These are phyloP conservation scores for Gobionotothen gibberifrons DNA, from an alignment of 2,797 vertebrate genomes.

Conservation along the genomic window DNA sequence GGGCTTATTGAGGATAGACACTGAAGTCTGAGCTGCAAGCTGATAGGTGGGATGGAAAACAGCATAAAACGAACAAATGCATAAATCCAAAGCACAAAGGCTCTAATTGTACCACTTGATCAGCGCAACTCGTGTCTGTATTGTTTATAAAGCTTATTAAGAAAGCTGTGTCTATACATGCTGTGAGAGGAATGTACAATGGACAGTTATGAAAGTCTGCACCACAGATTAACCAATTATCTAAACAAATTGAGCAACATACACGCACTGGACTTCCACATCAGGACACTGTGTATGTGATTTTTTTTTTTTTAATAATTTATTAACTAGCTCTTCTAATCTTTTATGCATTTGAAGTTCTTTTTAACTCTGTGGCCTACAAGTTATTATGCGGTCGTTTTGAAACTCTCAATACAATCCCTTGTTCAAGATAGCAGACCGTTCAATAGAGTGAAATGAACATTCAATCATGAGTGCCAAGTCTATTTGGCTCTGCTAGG, in stretches of 20 bases:
- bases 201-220: neutral
- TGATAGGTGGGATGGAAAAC: slow-evolving; percentile 74
- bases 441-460: slow-evolving; percentile 37
- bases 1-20: slow-evolving; percentile 76
- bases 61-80: slow-evolving; percentile 70
- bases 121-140: slow-evolving; percentile 49
- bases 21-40: slow-evolving; percentile 76
- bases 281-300: neutral
- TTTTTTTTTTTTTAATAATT: neutral
- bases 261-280: neutral
- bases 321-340: neutral
- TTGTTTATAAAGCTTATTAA: slow-evolving; percentile 58
- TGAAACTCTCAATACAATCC: neutral
- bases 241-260: neutral
- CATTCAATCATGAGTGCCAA: slow-evolving; percentile 17
- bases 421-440: neutral
- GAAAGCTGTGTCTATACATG: slow-evolving; percentile 12
- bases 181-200: slow-evolving; percentile 17
- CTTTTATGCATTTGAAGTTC: neutral
- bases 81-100: slow-evolving; percentile 71
- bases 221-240: neutral
- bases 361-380: neutral
- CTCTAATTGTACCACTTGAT: slow-evolving; percentile 68
- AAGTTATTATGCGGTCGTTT: neutral
- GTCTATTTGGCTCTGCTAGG: slow-evolving; percentile 50